A percentile compares a stretch with the other conserved stretches of the same genome.
These are phyloP conservation scores for Montipora efflorescens DNA, from an alignment of 64 coral and sea anemone species.

Conservation along the genomic window DNA sequence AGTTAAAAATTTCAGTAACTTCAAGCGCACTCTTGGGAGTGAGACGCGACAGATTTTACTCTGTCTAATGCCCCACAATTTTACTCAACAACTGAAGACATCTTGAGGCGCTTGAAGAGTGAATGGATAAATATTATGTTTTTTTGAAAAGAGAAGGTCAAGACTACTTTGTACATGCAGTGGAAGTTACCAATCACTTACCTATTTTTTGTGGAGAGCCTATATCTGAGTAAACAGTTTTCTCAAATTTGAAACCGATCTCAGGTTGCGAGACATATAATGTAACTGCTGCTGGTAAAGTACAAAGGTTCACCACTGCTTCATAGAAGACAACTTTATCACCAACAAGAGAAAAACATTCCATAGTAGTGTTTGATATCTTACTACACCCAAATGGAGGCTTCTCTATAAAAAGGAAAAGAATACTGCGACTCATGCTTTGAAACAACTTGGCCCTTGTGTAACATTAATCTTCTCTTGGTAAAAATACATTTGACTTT, in stretches of 20 bases:
- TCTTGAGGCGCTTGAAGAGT: too few relatives aligned
- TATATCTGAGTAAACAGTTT: conserved; percentile 1
- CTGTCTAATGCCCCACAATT: too few relatives aligned
- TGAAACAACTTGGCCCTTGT: too few relatives aligned
- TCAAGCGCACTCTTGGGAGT: too few relatives aligned
- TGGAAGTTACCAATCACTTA: not conserved
- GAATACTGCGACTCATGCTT: not conserved
- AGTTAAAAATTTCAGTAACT: too few relatives aligned
- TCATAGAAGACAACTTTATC: conserved; percentile 73
- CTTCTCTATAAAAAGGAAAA: conserved; percentile 17
- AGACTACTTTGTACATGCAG: too few relatives aligned
- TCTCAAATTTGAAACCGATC: not conserved
- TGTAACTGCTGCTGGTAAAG: conserved; percentile 44
- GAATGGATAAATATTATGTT: too few relatives aligned
- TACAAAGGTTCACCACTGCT: conserved; percentile 59
- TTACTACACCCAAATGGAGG: conserved; percentile 50
- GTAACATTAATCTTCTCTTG: too few relatives aligned
- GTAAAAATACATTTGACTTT: too few relatives aligned
- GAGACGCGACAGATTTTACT: too few relatives aligned
- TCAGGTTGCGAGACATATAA: conserved; percentile 49
- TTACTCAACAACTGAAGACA: too few relatives aligned
- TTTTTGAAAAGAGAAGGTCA: too few relatives aligned
- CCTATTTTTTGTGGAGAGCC: conserved; percentile 18
- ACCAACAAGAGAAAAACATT: conserved; percentile 26
- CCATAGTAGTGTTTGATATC: conserved; percentile 16